phyloP scores from a whole-genome alignment of 2,797 vertebrate genomes.

The Bradypodion ventrale region DNA sequence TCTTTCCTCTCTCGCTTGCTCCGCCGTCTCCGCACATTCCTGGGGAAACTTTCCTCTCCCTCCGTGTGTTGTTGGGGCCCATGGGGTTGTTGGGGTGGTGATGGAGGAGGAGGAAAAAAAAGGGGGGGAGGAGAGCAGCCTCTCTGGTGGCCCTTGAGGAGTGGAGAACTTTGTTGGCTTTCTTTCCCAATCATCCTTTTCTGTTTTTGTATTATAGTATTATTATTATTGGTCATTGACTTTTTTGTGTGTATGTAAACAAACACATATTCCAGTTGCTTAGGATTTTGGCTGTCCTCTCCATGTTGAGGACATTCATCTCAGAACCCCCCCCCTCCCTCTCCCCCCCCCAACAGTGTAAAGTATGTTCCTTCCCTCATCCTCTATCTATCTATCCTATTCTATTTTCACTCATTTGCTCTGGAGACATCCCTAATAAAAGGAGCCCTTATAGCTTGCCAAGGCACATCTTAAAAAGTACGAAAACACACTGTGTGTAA shows the following conservation, averaged over 20 bases:
- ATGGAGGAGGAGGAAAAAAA: background rate
- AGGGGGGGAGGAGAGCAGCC: background rate
- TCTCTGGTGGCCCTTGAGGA: background rate
- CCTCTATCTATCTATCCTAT: background rate
- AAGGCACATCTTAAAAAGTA: constrained; percentile 19
- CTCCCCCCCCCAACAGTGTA: background rate
- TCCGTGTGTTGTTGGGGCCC: constrained; percentile 50
- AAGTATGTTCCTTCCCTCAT: constrained; percentile 6
- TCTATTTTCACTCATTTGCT: background rate
- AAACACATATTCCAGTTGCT: background rate
- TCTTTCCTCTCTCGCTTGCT: constrained; percentile 45
- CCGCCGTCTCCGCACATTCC: constrained; percentile 37
- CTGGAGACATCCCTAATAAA: background rate
- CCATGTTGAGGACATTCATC: background rate
- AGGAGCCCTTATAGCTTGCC: constrained; percentile 13
- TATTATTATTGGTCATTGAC: background rate
- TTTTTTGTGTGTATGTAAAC: background rate
- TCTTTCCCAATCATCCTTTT: background rate
- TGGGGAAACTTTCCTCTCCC: constrained; percentile 66
- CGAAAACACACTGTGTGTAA: constrained; percentile 15
- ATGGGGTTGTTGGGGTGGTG: constrained; percentile 14
- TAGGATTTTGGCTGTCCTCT: background rate
- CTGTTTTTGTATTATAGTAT: no score
- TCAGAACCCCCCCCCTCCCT: background rate
- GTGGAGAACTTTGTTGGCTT: background rate